phyloP scores from a whole-genome alignment of 2,888 invertebrate genomes.

The Oligia latruncula region DNA sequence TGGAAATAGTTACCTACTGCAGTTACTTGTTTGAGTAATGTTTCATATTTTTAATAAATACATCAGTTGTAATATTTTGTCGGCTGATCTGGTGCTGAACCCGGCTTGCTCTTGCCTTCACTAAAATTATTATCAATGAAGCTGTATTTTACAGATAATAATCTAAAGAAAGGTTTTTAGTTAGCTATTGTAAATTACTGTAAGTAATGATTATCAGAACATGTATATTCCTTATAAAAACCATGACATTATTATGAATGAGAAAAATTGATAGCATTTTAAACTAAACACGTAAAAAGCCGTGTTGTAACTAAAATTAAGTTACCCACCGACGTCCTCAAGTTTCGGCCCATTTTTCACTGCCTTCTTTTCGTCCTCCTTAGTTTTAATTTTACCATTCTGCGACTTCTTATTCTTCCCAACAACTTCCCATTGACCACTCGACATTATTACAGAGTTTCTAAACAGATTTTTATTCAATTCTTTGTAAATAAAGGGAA shows the following conservation, averaged over 20 bases:
- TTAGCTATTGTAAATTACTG: conserved; percentile 1
- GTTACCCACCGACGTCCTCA: conserved; percentile 93
- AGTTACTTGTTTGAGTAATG: not conserved
- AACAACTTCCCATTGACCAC: conserved; percentile 93
- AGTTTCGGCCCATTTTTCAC: conserved; percentile 92
- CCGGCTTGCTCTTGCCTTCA: not conserved
- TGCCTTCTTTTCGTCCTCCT: conserved; percentile 91
- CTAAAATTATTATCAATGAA: not conserved
- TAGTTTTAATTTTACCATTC: conserved; percentile 87
- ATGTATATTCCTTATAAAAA: not conserved
- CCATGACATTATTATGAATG: not conserved
- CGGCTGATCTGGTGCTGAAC: not conserved
- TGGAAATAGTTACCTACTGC: not conserved
- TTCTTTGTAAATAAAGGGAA: conserved; percentile 85
- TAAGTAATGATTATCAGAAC: conserved; percentile 8
- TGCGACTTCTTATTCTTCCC: conserved; percentile 92
- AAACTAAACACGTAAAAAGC: conserved; percentile 1
- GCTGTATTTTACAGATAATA: not conserved
- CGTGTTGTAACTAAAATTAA: conserved; percentile 45
- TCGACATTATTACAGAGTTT: conserved; percentile 81
- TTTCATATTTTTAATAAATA: not conserved
- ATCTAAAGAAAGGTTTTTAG: not conserved
- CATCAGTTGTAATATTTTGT: not conserved
- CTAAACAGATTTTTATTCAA: conserved; percentile 68
- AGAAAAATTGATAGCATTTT: not conserved